Evolutionary conservation across 2,888 invertebrate genomes (phyloP).

Genomic region (Drosophila gaucha): DNA sequence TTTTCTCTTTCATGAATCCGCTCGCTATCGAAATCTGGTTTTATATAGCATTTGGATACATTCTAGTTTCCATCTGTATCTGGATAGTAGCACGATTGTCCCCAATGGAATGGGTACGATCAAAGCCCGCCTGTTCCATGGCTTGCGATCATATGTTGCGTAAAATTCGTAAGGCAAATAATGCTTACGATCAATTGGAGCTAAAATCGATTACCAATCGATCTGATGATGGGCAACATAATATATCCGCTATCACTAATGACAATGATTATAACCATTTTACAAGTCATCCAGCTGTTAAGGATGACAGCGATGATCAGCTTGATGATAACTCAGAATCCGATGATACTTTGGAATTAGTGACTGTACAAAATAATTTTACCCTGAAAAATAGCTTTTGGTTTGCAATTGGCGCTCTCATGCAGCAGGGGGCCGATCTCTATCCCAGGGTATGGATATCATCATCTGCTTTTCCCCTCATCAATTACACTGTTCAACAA

Average conservation of each 20-base stretch:
- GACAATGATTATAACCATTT: slow-evolving; percentile 5
- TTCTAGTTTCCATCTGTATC: slow-evolving; percentile 91
- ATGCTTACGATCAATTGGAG: slow-evolving; percentile 47
- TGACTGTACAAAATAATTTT: slow-evolving; percentile 91
- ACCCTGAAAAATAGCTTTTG: slow-evolving; percentile 95
- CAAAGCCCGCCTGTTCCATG: slow-evolving; percentile 86
- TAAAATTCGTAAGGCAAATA: slow-evolving; percentile 53
- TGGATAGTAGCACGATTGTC: slow-evolving; percentile 94
- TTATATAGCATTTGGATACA: slow-evolving; percentile 91
- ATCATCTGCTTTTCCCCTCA: background rate
- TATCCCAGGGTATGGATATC: slow-evolving; percentile 92
- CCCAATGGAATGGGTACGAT: slow-evolving; percentile 92
- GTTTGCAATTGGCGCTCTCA: slow-evolving; percentile 97
- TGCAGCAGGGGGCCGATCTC: slow-evolving; percentile 96
- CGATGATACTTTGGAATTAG: slow-evolving; percentile 69
- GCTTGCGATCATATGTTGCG: slow-evolving; percentile 83
- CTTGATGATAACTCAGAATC: slow-evolving; percentile 26
- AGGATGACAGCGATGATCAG: slow-evolving; percentile 11
- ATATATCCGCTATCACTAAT: too few species aligned
- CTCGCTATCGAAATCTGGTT: slow-evolving; percentile 94
- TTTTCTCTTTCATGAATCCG: slow-evolving; percentile 94
- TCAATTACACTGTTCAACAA: background rate
- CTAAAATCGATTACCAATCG: slow-evolving; percentile 14
- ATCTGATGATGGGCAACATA: background rate
- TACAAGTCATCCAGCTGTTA: background rate